Conservation (phyloP, 2,888 invertebrate species). For the Eupithecia abbreviata region DNA sequence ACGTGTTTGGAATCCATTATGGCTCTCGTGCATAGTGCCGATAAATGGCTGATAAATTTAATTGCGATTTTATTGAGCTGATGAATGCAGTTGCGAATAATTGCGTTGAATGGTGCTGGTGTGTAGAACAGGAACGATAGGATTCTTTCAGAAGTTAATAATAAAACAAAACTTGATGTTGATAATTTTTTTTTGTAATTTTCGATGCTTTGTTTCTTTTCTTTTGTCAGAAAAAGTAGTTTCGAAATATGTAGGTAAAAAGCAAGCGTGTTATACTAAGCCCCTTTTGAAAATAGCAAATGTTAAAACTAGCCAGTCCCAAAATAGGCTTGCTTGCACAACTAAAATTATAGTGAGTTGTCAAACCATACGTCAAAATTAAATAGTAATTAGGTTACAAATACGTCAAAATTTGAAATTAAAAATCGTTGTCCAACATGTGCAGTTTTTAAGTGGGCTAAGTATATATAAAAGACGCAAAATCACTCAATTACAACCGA, state of each 20-base stretch:
- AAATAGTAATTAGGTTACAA: background rate
- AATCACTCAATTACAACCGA: background rate
- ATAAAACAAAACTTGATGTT: background rate
- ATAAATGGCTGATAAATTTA: conserved; percentile 46
- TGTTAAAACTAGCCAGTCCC: too few species aligned
- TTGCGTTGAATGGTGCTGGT: conserved; percentile 6
- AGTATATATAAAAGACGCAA: background rate
- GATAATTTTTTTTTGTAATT: background rate
- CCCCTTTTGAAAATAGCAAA: too few species aligned
- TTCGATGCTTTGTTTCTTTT: background rate
- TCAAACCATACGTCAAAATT: background rate
- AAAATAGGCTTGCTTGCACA: background rate
- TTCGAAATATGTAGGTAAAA: background rate
- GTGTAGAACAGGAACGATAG: background rate
- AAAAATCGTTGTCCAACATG: background rate
- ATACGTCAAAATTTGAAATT: background rate
- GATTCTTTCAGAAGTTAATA: background rate
- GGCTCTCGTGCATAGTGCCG: conserved; percentile 60
- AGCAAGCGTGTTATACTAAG: background rate
- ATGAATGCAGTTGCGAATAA: conserved; percentile 28
- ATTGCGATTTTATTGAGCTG: conserved; percentile 42
- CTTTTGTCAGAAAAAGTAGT: background rate
- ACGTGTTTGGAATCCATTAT: conserved; percentile 72
- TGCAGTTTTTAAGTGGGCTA: background rate
- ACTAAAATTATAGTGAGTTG: background rate